These are phyloP conservation scores for Apoderus coryli DNA, from an alignment of 2,888 invertebrate species.

Conservation along the genomic window DNA sequence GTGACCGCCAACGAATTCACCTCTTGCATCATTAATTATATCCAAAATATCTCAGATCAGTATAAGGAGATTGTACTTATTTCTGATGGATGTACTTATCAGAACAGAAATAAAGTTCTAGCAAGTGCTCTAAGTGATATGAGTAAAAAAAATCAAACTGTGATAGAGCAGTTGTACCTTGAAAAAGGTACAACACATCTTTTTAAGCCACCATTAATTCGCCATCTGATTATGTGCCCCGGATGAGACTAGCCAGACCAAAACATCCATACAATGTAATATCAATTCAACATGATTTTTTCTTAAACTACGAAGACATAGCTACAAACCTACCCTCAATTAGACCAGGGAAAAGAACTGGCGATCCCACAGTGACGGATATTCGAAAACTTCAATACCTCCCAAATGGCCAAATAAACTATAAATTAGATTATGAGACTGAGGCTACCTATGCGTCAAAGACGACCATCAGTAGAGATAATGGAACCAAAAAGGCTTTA, in stretches of 20 bases:
- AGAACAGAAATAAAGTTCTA: slow-evolving; percentile 7
- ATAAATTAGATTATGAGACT: not conserved
- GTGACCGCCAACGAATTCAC: slow-evolving; percentile 9
- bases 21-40: slow-evolving; percentile 9
- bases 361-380: not conserved
- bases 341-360: slow-evolving; percentile 3
- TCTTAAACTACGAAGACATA: not conserved
- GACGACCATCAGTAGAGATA: too few relatives aligned
- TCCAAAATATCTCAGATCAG: slow-evolving; percentile 1
- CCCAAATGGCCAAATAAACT: not conserved
- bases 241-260: not conserved
- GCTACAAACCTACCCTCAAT: not conserved
- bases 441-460: not conserved
- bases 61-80: slow-evolving; percentile 9
- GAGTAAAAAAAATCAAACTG: not conserved
- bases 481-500: too few relatives aligned
- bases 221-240: not conserved
- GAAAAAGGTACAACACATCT: not conserved
- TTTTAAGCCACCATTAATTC: not conserved
- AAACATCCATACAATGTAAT: not conserved
- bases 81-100: slow-evolving; percentile 11
- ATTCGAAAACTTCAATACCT: not conserved
- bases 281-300: not conserved
- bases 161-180: not conserved
- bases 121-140: slow-evolving; percentile 8